These are phyloP conservation scores for Tillus elongatus DNA, from an alignment of 2,888 invertebrate species.

Conservation along the genomic window DNA sequence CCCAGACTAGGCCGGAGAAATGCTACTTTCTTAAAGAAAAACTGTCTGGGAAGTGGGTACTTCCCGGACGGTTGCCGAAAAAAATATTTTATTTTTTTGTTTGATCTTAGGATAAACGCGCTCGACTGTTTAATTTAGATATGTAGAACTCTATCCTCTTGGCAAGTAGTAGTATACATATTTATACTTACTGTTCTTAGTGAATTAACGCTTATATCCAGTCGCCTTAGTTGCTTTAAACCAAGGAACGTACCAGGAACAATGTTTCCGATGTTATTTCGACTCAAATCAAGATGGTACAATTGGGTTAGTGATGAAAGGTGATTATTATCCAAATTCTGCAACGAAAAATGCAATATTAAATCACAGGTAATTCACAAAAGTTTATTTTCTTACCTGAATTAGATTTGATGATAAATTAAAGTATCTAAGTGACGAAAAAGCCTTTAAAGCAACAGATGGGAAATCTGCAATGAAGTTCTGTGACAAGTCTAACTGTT, in stretches of 20 bases:
- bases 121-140: too few relatives aligned
- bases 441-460: constrained; percentile 61
- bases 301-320: constrained; percentile 57
- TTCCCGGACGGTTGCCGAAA: too few relatives aligned
- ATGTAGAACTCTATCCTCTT: too few relatives aligned
- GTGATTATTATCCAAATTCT: constrained; percentile 70
- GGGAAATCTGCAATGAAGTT: constrained; percentile 81
- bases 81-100: too few relatives aligned
- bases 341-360: constrained; percentile 29
- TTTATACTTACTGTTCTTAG: constrained; percentile 64
- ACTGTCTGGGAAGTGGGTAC: too few relatives aligned
- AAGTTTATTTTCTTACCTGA: constrained; percentile 48
- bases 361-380: not conserved
- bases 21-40: too few relatives aligned
- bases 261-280: constrained; percentile 75
- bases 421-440: constrained; percentile 60
- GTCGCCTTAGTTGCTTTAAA: constrained; percentile 57
- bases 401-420: constrained; percentile 81
- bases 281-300: constrained; percentile 70
- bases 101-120: too few relatives aligned
- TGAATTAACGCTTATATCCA: constrained; percentile 80
- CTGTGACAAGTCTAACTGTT: constrained; percentile 73
- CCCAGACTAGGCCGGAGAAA: too few relatives aligned
- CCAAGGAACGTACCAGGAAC: constrained; percentile 74
- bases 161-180: too few relatives aligned